phyloP scores from a whole-genome alignment of 2,888 invertebrate genomes.

The Drosophila neonasuta region DNA sequence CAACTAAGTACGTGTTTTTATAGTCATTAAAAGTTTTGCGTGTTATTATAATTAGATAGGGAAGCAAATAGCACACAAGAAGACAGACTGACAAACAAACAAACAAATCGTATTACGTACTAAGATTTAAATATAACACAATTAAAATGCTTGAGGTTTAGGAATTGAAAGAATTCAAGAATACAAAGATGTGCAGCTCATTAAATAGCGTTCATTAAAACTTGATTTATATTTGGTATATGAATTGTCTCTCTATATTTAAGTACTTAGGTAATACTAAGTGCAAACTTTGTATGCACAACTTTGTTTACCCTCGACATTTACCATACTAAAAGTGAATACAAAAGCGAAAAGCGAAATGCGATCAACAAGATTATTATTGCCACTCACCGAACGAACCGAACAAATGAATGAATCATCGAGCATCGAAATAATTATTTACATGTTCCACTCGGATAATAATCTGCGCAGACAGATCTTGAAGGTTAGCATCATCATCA shows the following conservation, averaged over 20 bases:
- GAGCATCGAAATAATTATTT: not conserved
- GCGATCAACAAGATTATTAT: not conserved
- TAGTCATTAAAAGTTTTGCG: too few relatives aligned
- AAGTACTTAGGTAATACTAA: not conserved
- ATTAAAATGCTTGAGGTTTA: not conserved
- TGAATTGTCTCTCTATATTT: not conserved
- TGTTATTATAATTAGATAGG: too few relatives aligned
- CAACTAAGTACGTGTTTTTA: too few relatives aligned
- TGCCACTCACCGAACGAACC: not conserved
- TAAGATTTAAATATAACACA: not conserved
- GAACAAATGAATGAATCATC: not conserved
- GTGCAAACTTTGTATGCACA: conserved; percentile 1
- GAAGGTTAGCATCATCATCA: not conserved
- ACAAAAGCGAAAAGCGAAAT: not conserved
- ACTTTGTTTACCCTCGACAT: not conserved
- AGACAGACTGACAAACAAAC: not conserved
- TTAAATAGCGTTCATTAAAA: too few relatives aligned
- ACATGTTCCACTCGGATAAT: not conserved
- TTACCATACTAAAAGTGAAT: not conserved
- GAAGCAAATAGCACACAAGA: too few relatives aligned
- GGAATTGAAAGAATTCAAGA: too few relatives aligned
- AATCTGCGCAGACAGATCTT: not conserved
- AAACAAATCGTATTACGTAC: not conserved
- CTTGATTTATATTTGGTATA: not conserved
- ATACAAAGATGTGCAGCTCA: too few relatives aligned